Evolutionary conservation across 2,797 vertebrate genomes (phyloP), one percentile per base, ranked within the genome.

Genomic region (Sphenopsis melanotis): DNA sequence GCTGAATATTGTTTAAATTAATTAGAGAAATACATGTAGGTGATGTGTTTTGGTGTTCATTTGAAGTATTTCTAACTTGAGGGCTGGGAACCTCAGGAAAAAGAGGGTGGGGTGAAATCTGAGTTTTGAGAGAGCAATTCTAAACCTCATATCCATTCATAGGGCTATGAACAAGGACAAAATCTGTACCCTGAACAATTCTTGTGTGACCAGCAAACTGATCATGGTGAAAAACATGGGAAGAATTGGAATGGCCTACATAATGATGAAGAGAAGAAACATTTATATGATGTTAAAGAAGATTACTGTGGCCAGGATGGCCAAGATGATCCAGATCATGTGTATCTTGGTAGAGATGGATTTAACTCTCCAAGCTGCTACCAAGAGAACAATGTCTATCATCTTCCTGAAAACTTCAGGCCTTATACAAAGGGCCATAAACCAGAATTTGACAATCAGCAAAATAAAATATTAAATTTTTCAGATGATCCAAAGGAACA

Each of bases 381-480:
- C 72, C 97, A 98, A 50, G 97, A 97, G 60, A 94, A 79, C 61
- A 97, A 97, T 29, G 63, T 97, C 15, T 98, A 97, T 91, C 97
- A 98, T 32, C 95, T 98, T 65, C 95, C 97, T 13, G 96, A 97
- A 94, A 97, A 98, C 89, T 98, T 98, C 85, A 97, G 98, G 46
- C 97, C 97, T 0, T 98, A 97, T 77, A 96, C 95, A 29, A 98
- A 91, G 80, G 95, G 94, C 84, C 92, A 93, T 66, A 97, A 93
- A 81, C 94, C 97, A 82, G 96, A 97, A 39, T 97, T 97, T 78
- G 96, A 49, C 89, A 97, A 89, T 22, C 97, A 95, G 17, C 97
- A 97, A 82, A 82, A 39, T 78, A 96, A 97, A 91, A 88, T 96
- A 61, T 63, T 97, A 81, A 94, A 72, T 59, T 96, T 98, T 75